Evolutionary conservation across 2,797 vertebrate genomes (phyloP).

Genomic region (Cetoscarus ocellatus): DNA sequence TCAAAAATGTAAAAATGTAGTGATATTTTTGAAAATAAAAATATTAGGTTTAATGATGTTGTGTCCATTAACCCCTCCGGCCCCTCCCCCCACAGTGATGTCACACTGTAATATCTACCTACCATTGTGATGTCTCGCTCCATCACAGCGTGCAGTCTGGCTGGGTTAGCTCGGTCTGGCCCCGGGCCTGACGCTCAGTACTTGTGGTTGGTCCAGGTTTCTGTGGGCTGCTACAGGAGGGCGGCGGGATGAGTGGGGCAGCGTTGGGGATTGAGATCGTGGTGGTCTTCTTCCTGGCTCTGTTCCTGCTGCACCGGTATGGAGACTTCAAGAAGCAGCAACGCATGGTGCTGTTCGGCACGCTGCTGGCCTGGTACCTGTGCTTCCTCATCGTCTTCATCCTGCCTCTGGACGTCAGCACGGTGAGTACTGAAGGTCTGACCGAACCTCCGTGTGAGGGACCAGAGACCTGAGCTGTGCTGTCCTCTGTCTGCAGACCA

Average conservation of each 20-base stretch:
- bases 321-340: slow-evolving; percentile 97
- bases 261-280: slow-evolving; percentile 94
- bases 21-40: too few species aligned
- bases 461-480: neutral
- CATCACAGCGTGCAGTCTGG: too few species aligned
- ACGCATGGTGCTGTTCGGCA: slow-evolving; percentile 94
- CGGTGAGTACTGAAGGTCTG: slow-evolving; percentile 83
- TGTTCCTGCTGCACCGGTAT: slow-evolving; percentile 95
- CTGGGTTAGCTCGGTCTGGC: neutral
- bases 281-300: slow-evolving; percentile 95
- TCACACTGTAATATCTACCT: too few species aligned
- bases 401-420: slow-evolving; percentile 95
- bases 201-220: slow-evolving; percentile 25
- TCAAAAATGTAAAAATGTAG: too few species aligned
- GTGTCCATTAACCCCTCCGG: too few species aligned
- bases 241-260: slow-evolving; percentile 90
- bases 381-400: slow-evolving; percentile 99
- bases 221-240: neutral
- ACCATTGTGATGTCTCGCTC: too few species aligned
- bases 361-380: slow-evolving; percentile 96
- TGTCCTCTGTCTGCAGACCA: slow-evolving; percentile 74
- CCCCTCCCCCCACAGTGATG: too few species aligned
- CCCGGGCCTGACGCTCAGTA: too few species aligned
- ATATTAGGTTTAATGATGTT: too few species aligned
- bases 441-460: too few species aligned